Evolutionary conservation across 2,888 invertebrate genomes (phyloP).

Genomic region (Andrena minutula): DNA sequence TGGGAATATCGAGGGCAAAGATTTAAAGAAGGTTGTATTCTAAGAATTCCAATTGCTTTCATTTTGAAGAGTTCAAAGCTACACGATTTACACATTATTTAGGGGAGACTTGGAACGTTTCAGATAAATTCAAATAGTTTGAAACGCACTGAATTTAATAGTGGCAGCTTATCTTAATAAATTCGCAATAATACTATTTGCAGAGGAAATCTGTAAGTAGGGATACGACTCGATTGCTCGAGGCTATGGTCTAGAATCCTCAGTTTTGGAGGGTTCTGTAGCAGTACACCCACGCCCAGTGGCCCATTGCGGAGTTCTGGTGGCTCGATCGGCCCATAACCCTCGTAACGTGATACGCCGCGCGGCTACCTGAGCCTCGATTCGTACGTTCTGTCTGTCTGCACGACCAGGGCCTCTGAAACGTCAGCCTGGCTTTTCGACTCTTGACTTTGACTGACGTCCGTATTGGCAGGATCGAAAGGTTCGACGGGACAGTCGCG

Average conservation of each 20-base stretch:
- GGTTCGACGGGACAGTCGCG: slow-evolving; percentile 56
- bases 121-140: no score
- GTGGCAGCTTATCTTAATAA: no score
- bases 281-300: slow-evolving; percentile 33
- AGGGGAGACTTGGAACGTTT: no score
- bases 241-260: neutral
- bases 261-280: slow-evolving; percentile 24
- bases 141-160: no score
- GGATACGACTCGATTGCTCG: no score
- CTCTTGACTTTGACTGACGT: slow-evolving; percentile 74
- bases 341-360: slow-evolving; percentile 68
- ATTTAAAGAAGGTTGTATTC: no score
- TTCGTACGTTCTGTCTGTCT: slow-evolving; percentile 55
- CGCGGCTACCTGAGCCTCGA: slow-evolving; percentile 62
- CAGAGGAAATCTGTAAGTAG: no score
- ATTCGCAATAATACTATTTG: no score
- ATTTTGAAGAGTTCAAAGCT: no score
- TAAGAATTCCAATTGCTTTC: no score
- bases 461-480: slow-evolving; percentile 66
- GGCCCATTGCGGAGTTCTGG: slow-evolving; percentile 12
- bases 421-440: slow-evolving; percentile 69
- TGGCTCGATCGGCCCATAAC: slow-evolving; percentile 37
- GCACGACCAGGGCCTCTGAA: slow-evolving; percentile 12
- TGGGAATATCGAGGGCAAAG: no score
- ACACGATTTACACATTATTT: no score